Conservation (phyloP, 2,888 invertebrate genomes). For the Catocala fraxini region DNA sequence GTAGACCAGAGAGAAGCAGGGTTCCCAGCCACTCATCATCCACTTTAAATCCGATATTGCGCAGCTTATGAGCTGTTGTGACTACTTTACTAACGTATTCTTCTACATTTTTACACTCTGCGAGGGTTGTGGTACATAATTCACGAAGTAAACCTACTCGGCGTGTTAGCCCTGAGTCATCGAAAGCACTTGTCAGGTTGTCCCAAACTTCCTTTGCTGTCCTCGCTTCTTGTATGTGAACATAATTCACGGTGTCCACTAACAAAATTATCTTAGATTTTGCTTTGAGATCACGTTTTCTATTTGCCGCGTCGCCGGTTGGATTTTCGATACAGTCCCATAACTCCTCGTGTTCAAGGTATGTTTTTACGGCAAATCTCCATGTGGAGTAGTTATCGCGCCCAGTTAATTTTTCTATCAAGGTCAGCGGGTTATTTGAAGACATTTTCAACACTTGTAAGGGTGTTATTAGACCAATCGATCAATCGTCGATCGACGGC, state of each 20-base stretch:
- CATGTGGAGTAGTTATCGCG: conserved; percentile 1
- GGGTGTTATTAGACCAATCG: conserved; percentile 1
- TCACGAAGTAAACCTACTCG: neutral
- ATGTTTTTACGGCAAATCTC: conserved; percentile 2
- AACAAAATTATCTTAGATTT: conserved; percentile 12
- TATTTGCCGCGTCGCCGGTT: neutral
- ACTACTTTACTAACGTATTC: conserved; percentile 7
- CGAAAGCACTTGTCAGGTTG: conserved; percentile 1
- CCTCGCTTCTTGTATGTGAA: conserved; percentile 7
- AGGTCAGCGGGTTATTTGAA: no score
- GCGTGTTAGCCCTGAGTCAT: conserved; percentile 8
- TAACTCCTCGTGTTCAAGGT: conserved; percentile 2
- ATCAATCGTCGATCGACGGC: conserved; percentile 13
- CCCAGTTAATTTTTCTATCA: neutral
- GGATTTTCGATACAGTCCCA: neutral
- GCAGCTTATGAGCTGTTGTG: neutral
- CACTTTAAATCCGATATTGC: conserved; percentile 5
- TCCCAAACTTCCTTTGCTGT: conserved; percentile 4
- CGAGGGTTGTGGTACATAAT: no score
- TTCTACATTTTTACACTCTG: no score
- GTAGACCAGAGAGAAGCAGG: conserved; percentile 25
- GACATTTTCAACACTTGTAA: no score
- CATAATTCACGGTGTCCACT: conserved; percentile 10
- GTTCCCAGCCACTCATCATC: conserved; percentile 18
- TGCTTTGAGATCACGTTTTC: conserved; percentile 2